Evolutionary conservation across 2,797 vertebrate genomes (phyloP).

Genomic region (Cryptoprocta ferox): DNA sequence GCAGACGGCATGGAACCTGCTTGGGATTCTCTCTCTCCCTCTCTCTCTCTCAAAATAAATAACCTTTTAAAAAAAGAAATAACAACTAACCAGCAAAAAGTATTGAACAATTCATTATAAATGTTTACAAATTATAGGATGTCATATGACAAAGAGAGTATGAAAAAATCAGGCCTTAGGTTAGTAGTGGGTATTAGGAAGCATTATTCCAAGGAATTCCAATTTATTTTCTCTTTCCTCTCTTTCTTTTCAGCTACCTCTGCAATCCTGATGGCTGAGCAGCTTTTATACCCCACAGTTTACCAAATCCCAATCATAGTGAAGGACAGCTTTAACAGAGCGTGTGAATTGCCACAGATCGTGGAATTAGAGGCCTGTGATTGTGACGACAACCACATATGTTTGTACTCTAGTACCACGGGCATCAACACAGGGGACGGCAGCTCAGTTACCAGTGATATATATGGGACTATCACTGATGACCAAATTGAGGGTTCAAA

Average conservation of each 20-base stretch:
- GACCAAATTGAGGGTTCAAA: constrained; percentile 51
- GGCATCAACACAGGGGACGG: not conserved
- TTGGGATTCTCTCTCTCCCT: no score
- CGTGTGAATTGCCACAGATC: constrained; percentile 78
- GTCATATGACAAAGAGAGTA: not conserved
- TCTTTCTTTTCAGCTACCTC: constrained; percentile 73
- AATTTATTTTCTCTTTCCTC: not conserved
- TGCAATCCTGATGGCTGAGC: constrained; percentile 79
- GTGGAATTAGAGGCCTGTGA: constrained; percentile 84
- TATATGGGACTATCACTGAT: not conserved
- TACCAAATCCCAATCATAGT: constrained; percentile 80
- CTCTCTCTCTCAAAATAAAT: no score
- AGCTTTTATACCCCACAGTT: constrained; percentile 44
- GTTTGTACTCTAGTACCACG: constrained; percentile 62
- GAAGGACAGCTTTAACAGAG: constrained; percentile 82
- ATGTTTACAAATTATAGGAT: not conserved
- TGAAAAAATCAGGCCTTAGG: not conserved
- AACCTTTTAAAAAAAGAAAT: not conserved
- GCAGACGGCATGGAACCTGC: no score
- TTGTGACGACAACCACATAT: constrained; percentile 81
- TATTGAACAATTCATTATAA: not conserved
- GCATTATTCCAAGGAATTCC: not conserved
- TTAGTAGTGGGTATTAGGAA: not conserved
- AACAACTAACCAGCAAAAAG: not conserved
- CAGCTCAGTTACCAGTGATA: not conserved